These are phyloP conservation scores for Ahaetulla prasina DNA, from an alignment of 2,113 vertebrate species.

Conservation along the genomic window DNA sequence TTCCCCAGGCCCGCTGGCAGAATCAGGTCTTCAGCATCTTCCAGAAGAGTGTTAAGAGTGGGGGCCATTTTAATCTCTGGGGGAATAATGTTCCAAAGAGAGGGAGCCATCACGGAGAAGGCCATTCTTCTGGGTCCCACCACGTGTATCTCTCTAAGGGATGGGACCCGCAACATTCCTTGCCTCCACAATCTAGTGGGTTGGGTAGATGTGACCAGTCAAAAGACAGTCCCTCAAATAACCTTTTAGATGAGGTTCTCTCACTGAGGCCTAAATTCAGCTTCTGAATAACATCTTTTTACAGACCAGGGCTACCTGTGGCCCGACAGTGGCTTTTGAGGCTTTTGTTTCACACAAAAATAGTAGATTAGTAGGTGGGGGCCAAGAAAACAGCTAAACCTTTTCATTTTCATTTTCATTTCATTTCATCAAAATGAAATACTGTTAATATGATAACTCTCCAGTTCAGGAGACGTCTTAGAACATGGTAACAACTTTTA, in stretches of 20 bases:
- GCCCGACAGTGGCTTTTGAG: background rate
- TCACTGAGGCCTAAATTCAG: background rate
- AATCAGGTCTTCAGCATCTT: too few relatives aligned
- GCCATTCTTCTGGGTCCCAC: too few relatives aligned
- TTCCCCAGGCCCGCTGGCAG: too few relatives aligned
- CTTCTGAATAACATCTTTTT: background rate
- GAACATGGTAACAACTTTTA: background rate
- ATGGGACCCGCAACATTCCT: too few relatives aligned
- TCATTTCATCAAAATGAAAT: background rate
- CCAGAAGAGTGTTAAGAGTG: too few relatives aligned
- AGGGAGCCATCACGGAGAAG: too few relatives aligned
- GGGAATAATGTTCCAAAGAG: too few relatives aligned
- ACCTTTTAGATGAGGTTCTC: background rate
- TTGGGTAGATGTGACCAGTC: too few relatives aligned
- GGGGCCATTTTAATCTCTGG: too few relatives aligned
- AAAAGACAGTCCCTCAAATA: too few relatives aligned
- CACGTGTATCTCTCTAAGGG: too few relatives aligned
- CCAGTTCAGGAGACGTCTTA: background rate
- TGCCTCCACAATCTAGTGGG: too few relatives aligned
- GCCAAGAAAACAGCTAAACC: background rate
- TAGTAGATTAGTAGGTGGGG: background rate
- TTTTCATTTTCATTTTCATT: background rate
- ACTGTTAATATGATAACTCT: background rate
- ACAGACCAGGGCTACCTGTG: background rate
- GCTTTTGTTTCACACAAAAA: background rate